Percentiles rank a stretch among this genome's conserved stretches.
phyloP scores from a whole-genome alignment of 2,888 invertebrate species.

The Orthosia gracilis region DNA sequence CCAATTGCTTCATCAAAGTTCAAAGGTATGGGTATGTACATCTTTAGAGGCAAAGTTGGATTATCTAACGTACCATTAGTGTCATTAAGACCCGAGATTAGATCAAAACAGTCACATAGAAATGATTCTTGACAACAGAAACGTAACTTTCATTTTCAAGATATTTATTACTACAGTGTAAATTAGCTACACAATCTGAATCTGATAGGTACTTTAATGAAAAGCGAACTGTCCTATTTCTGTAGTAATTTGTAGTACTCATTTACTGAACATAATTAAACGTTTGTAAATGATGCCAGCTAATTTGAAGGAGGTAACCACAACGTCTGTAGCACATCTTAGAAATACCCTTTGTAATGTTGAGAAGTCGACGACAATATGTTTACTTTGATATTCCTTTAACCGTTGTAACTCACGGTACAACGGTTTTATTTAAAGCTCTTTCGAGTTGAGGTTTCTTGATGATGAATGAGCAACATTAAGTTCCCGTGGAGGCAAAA shows the following conservation, averaged over 20 bases:
- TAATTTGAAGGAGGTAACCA: slow-evolving; percentile 47
- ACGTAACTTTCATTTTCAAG: slow-evolving; percentile 14
- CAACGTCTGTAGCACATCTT: slow-evolving; percentile 41
- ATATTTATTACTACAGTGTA: slow-evolving; percentile 1
- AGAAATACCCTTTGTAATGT: slow-evolving; percentile 49
- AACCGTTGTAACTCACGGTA: slow-evolving; percentile 22
- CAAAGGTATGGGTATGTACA: too few species aligned
- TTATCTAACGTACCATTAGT: background rate
- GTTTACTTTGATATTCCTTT: slow-evolving; percentile 37
- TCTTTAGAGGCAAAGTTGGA: background rate
- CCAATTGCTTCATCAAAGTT: background rate
- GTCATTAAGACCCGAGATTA: background rate
- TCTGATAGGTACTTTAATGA: slow-evolving; percentile 4
- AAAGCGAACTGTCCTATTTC: slow-evolving; percentile 16
- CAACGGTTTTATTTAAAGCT: slow-evolving; percentile 32
- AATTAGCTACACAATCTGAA: slow-evolving; percentile 15
- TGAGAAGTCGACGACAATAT: slow-evolving; percentile 39
- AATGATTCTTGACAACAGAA: slow-evolving; percentile 3
- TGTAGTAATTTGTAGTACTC: slow-evolving; percentile 17
- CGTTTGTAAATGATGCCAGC: slow-evolving; percentile 43
- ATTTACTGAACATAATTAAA: slow-evolving; percentile 31
- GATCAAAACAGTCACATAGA: background rate
- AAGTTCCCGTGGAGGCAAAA: slow-evolving; percentile 18
- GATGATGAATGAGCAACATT: slow-evolving; percentile 37
- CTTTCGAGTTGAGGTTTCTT: slow-evolving; percentile 35